phyloP scores from a whole-genome alignment of 2,797 vertebrate species.

The Bovichtus diacanthus region DNA sequence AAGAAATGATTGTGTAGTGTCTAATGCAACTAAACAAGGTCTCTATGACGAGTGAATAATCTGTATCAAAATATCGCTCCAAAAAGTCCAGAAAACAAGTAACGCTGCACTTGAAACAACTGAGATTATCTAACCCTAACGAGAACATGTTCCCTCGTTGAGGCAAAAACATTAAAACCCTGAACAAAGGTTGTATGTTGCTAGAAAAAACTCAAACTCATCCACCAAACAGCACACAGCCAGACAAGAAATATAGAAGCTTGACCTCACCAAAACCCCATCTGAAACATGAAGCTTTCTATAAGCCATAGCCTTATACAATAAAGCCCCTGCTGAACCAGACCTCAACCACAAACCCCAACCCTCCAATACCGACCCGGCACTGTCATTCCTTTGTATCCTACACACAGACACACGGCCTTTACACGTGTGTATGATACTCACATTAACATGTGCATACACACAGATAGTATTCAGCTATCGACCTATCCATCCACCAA shows the following conservation, averaged over 20 bases:
- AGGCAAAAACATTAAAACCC: background rate
- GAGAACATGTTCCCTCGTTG: background rate
- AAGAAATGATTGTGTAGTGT: background rate
- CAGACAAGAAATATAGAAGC: constrained; percentile 49
- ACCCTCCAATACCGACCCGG: constrained; percentile 43
- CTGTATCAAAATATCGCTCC: background rate
- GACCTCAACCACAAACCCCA: constrained; percentile 72
- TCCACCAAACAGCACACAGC: constrained; percentile 22
- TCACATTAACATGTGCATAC: constrained; percentile 7
- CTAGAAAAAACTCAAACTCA: no score
- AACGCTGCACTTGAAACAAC: background rate
- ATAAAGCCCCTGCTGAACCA: constrained; percentile 60
- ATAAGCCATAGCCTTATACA: constrained; percentile 62
- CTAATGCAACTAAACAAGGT: background rate
- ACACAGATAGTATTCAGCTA: constrained; percentile 22
- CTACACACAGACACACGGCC: constrained; percentile 8
- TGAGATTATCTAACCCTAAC: background rate
- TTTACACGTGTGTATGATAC: constrained; percentile 7
- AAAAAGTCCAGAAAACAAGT: background rate
- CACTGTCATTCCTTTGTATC: constrained; percentile 61
- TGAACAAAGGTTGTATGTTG: background rate
- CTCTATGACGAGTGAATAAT: background rate
- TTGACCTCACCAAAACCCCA: constrained; percentile 65
- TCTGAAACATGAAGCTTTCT: constrained; percentile 64
- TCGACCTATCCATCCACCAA: constrained; percentile 55